These are phyloP conservation scores for Galemys pyrenaicus DNA, from an alignment of 2,113 vertebrate genomes.

Conservation along the genomic window DNA sequence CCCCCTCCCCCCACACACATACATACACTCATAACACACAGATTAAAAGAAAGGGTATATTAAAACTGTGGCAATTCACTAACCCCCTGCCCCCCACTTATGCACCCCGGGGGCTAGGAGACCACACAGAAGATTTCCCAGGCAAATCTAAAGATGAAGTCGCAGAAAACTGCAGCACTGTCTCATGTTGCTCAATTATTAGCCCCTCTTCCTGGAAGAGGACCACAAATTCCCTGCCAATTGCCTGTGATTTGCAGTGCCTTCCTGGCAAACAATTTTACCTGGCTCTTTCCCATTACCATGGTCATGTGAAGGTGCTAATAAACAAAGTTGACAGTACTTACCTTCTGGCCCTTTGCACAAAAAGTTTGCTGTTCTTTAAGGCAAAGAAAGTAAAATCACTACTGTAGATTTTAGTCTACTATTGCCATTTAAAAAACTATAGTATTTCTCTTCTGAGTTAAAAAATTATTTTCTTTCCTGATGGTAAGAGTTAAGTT, in stretches of 20 bases:
- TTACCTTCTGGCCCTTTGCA: background rate
- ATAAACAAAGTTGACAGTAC: background rate
- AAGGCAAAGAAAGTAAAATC: background rate
- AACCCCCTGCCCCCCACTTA: background rate
- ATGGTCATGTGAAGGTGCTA: rapidly evolving
- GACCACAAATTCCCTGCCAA: background rate
- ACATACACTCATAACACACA: background rate
- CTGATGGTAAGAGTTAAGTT: background rate
- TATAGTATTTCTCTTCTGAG: background rate
- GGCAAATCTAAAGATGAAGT: background rate
- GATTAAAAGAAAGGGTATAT: background rate
- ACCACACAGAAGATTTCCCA: background rate
- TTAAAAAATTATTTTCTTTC: background rate
- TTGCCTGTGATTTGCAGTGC: background rate
- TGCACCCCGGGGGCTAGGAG: no score
- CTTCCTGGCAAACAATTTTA: background rate
- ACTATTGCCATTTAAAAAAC: background rate
- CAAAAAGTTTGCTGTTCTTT: background rate
- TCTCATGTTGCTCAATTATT: background rate
- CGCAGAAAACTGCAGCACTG: rapidly evolving
- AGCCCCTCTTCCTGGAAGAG: background rate
- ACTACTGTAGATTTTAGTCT: background rate
- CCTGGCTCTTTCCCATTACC: background rate
- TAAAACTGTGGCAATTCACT: background rate
- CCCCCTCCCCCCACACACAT: background rate